Evolutionary conservation across 2,888 invertebrate genomes (phyloP).

Genomic region (Escarpia spicata): DNA sequence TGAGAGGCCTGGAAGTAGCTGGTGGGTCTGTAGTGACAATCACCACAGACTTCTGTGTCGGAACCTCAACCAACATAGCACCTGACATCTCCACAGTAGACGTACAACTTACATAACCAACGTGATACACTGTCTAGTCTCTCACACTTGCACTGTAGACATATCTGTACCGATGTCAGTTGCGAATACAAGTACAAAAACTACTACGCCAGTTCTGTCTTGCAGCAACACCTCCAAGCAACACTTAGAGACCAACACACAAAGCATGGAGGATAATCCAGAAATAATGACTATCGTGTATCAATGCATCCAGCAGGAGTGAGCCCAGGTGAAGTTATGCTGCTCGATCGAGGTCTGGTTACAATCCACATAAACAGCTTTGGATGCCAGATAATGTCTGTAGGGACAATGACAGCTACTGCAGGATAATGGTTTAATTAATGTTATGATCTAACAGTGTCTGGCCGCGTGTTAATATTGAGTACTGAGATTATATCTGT

Average conservation of each 20-base stretch:
- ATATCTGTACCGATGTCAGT: neutral
- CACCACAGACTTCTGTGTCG: neutral
- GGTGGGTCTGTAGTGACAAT: neutral
- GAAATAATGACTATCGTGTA: neutral
- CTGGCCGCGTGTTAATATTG: neutral
- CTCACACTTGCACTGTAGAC: neutral
- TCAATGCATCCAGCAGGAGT: neutral
- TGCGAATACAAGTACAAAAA: neutral
- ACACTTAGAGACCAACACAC: neutral
- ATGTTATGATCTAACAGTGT: neutral
- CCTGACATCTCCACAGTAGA: neutral
- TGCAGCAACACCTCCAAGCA: neutral
- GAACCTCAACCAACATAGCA: neutral
- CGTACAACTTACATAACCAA: neutral
- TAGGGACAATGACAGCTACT: neutral
- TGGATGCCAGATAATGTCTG: neutral
- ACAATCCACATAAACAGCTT: neutral
- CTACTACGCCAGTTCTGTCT: neutral
- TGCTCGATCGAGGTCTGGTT: neutral
- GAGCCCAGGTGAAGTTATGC: neutral
- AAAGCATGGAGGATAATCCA: neutral
- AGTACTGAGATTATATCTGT: neutral
- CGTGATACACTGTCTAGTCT: neutral
- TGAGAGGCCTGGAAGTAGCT: neutral
- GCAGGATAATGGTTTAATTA: neutral